Base-by-base conservation (phyloP, 2,888 invertebrate species). In the Buathra laborator region DNA sequence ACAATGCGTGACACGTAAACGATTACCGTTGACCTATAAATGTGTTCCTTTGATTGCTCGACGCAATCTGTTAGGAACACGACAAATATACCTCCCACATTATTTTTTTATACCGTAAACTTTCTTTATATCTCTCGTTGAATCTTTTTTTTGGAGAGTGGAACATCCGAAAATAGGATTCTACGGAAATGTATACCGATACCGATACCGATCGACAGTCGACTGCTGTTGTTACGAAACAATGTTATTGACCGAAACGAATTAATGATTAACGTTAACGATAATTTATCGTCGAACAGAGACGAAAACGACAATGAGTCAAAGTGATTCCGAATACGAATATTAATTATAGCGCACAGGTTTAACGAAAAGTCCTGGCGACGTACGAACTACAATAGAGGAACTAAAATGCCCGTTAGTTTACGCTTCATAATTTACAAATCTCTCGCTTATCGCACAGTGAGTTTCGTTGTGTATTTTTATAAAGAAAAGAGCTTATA, bases 401-500 rank as follows among this genome's bases (percentile, higher is more conserved):
- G 84, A 81, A 53, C 66, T 76, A 81, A 81, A 76, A 86, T 85
- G 84, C 81, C 29, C 87, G 88, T 87, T 89, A 90, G 86, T 76
- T 90, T 92, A 91, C 88, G 91, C 91, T 91, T 91, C 86, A 87
- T 90, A 88, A 90, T 89, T 90, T 87, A 91, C 88, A 32, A 29
- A 88, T 88, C 89, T 90, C 79, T 88, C 84, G 91, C 91, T 92
- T 92, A 89, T 89, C 88, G 90, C 91, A 92, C 89, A 91, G 87
- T 90, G 88, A 91, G 92, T 92, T 93, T 93, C 88, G 91, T 93
- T 93, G 93, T 90, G 92, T 93, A 93, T 93, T 94, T 93, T 93
- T 94, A 93, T 93, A 93, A 92, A 89, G 88, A 91, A 89, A 88
- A 88, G 86, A 88, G 92, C 90, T 90, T 91, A 89, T 89, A 88